Evolutionary conservation across 2,797 vertebrate species (phyloP).

Genomic region (Argyrosomus regius): DNA sequence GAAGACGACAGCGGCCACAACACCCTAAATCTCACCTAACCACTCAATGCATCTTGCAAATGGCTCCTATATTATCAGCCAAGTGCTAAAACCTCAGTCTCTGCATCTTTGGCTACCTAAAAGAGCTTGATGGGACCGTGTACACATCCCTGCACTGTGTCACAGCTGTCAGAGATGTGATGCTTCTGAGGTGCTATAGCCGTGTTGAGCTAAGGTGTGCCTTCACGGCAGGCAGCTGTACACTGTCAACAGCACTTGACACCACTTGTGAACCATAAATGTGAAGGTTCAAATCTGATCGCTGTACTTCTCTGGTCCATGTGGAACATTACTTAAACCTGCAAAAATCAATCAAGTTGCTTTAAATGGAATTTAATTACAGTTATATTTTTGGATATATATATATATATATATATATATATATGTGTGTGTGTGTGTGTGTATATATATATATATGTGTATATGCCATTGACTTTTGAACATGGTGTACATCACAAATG

Average conservation of each 20-base stretch:
- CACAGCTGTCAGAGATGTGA: conserved; percentile 51
- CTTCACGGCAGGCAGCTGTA: conserved; percentile 57
- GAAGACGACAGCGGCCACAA: conserved; percentile 6
- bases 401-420: too few relatives aligned
- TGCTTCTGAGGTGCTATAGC: conserved; percentile 47
- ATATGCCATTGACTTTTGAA: not conserved
- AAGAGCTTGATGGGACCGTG: conserved; percentile 30
- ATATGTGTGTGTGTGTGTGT: too few relatives aligned
- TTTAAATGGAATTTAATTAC: not conserved
- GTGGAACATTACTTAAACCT: conserved; percentile 16
- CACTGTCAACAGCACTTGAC: conserved; percentile 56
- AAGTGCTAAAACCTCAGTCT: conserved; percentile 26
- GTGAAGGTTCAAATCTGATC: conserved; percentile 48
- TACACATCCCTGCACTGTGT: conserved; percentile 28
- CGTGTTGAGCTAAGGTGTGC: conserved; percentile 57
- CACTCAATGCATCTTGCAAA: conserved; percentile 19
- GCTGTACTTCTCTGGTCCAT: conserved; percentile 4
- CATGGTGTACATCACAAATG: too few relatives aligned
- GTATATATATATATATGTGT: too few relatives aligned
- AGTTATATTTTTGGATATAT: not conserved
- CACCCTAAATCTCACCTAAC: conserved; percentile 27
- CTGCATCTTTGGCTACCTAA: conserved; percentile 17
- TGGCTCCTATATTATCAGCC: conserved; percentile 5
- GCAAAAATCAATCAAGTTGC: conserved; percentile 16
- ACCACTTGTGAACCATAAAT: conserved; percentile 40